Conservation (phyloP, 2,113 vertebrate genomes). For the Abramis brama region DNA sequence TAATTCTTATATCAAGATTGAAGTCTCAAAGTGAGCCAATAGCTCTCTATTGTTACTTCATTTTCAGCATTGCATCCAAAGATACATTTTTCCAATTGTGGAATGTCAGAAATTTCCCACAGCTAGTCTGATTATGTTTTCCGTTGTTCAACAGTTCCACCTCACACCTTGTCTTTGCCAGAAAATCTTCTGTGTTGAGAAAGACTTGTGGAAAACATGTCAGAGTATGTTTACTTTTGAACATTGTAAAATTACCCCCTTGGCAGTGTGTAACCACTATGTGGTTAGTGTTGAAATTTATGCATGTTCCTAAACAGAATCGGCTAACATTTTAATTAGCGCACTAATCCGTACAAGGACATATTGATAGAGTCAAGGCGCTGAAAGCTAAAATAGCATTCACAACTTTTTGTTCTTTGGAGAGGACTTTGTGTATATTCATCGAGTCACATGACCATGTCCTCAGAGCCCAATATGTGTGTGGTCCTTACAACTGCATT, state of each 20-base stretch:
- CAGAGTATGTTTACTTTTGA: constrained; percentile 62
- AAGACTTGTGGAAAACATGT: constrained; percentile 60
- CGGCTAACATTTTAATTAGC: constrained; percentile 56
- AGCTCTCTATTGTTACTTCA: constrained; percentile 30
- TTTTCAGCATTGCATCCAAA: constrained; percentile 43
- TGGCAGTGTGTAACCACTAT: constrained; percentile 36
- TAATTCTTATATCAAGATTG: constrained; percentile 3
- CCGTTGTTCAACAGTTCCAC: constrained; percentile 35
- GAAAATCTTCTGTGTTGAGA: constrained; percentile 57
- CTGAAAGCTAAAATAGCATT: constrained; percentile 53
- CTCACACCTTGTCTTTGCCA: constrained; percentile 42
- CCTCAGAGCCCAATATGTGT: constrained; percentile 46
- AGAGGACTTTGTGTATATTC: constrained; percentile 39
- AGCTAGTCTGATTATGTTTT: constrained; percentile 46
- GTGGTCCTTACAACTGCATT: constrained; percentile 50
- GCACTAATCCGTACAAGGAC: constrained; percentile 61
- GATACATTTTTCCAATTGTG: constrained; percentile 46
- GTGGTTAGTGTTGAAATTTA: constrained; percentile 59
- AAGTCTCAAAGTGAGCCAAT: constrained; percentile 1
- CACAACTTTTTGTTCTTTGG: constrained; percentile 39
- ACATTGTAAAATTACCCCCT: constrained; percentile 57
- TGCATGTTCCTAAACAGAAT: constrained; percentile 54
- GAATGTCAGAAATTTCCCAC: constrained; percentile 47
- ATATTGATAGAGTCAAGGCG: constrained; percentile 59
- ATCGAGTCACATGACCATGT: constrained; percentile 33